phyloP scores from a whole-genome alignment of 2,797 vertebrate genomes.

The Borostomias antarcticus region DNA sequence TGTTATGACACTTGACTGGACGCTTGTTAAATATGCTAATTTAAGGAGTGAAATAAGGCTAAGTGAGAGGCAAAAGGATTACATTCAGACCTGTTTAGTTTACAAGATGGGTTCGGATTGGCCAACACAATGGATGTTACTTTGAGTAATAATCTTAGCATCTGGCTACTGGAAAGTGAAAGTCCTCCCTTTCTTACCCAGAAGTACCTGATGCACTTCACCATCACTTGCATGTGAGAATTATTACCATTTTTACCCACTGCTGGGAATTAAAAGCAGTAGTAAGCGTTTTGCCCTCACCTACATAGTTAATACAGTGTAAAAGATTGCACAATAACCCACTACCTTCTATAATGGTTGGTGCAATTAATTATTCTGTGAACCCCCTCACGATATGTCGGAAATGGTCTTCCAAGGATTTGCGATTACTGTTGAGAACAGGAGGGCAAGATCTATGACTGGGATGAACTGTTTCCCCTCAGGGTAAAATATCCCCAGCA shows the following conservation, averaged over 20 bases:
- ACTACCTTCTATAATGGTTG: conserved; percentile 7
- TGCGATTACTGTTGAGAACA: conserved; percentile 12
- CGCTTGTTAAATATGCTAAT: conserved; percentile 24
- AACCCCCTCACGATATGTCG: conserved; percentile 16
- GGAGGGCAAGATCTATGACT: conserved; percentile 5
- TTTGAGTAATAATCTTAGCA: conserved; percentile 45
- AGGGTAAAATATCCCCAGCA: conserved; percentile 27
- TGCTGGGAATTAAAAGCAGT: background rate
- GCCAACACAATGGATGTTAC: conserved; percentile 16
- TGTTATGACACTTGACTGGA: background rate
- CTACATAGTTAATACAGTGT: conserved; percentile 17
- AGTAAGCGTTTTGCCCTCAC: conserved; percentile 25
- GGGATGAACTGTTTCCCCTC: conserved; percentile 25
- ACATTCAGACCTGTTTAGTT: background rate
- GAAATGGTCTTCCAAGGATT: conserved; percentile 21
- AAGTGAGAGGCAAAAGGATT: background rate
- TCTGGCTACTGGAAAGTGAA: conserved; percentile 42
- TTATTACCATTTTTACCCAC: conserved; percentile 5
- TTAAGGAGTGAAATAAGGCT: background rate
- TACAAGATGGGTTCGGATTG: conserved; percentile 11
- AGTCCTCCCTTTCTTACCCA: conserved; percentile 15
- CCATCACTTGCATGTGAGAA: conserved; percentile 13
- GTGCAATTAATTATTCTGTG: conserved; percentile 22
- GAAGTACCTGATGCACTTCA: conserved; percentile 37
- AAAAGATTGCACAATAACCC: conserved; percentile 31